Conservation (phyloP, 2,797 vertebrate genomes). For the Anas capensis region DNA sequence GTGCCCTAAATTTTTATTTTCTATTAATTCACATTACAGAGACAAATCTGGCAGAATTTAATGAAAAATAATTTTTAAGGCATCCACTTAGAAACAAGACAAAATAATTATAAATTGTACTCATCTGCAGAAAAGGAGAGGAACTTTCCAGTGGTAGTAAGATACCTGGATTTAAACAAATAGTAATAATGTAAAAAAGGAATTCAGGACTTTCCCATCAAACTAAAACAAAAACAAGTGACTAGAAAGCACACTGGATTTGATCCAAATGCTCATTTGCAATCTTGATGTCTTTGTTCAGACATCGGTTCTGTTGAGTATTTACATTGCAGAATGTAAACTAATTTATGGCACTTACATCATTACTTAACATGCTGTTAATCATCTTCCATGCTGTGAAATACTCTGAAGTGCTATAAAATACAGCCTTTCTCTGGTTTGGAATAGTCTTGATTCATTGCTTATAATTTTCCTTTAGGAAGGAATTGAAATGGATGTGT, state of each 20-base stretch:
- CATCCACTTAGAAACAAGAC: not conserved
- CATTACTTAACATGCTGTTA: conserved; percentile 74
- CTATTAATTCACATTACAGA: not conserved
- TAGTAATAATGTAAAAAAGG: not conserved
- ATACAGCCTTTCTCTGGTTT: conserved; percentile 24
- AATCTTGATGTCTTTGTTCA: conserved; percentile 62
- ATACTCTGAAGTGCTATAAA: conserved; percentile 63
- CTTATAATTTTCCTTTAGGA: conserved; percentile 27
- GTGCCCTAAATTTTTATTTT: not conserved
- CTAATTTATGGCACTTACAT: conserved; percentile 71
- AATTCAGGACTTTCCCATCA: not conserved
- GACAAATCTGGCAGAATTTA: not conserved
- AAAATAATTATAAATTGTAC: not conserved
- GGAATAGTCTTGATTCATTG: conserved; percentile 45
- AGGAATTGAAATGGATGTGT: conserved; percentile 41
- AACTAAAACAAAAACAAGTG: not conserved
- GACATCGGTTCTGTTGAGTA: conserved; percentile 43
- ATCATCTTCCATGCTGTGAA: conserved; percentile 71
- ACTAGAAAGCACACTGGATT: conserved; percentile 27
- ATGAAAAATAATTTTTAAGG: not conserved
- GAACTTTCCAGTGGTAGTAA: not conserved
- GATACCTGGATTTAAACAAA: not conserved
- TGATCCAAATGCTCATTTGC: conserved; percentile 25
- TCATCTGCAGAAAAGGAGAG: not conserved
- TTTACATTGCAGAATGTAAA: conserved; percentile 74